Conservation (phyloP, 2,113 vertebrate species). For the Pelusios castaneus region DNA sequence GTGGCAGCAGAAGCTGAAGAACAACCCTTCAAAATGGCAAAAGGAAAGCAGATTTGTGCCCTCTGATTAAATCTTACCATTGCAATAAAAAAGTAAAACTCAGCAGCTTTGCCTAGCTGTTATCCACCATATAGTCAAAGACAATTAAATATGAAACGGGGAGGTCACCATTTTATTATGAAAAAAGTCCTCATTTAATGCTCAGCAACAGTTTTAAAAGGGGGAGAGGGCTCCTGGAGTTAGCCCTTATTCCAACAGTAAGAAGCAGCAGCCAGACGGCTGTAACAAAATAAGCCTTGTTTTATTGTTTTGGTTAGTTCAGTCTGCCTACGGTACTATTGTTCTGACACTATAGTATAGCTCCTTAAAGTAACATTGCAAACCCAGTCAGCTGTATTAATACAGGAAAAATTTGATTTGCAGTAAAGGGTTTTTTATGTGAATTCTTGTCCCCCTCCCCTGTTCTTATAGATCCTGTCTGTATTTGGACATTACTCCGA, state of each 20-base stretch:
- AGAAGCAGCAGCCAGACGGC: background rate
- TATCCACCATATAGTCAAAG: background rate
- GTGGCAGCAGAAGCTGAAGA: background rate
- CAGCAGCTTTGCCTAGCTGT: background rate
- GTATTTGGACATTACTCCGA: background rate
- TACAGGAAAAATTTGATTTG: slow-evolving; percentile 7
- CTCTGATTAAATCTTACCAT: background rate
- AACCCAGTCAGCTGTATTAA: background rate
- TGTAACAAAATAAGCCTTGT: background rate
- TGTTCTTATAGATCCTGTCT: background rate
- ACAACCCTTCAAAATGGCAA: background rate
- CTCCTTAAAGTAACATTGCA: background rate
- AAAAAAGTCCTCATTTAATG: background rate
- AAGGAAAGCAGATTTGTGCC: background rate
- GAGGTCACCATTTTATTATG: background rate
- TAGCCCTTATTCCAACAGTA: background rate
- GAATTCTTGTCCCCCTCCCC: background rate
- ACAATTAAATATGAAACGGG: background rate
- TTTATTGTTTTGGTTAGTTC: background rate
- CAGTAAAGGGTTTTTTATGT: background rate
- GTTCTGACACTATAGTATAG: background rate
- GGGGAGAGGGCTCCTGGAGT: background rate
- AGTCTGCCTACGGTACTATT: background rate
- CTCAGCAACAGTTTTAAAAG: background rate
- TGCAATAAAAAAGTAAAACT: background rate